These are phyloP conservation scores for Galagoides demidoff DNA, from an alignment of 2,797 vertebrate species.

Conservation along the genomic window DNA sequence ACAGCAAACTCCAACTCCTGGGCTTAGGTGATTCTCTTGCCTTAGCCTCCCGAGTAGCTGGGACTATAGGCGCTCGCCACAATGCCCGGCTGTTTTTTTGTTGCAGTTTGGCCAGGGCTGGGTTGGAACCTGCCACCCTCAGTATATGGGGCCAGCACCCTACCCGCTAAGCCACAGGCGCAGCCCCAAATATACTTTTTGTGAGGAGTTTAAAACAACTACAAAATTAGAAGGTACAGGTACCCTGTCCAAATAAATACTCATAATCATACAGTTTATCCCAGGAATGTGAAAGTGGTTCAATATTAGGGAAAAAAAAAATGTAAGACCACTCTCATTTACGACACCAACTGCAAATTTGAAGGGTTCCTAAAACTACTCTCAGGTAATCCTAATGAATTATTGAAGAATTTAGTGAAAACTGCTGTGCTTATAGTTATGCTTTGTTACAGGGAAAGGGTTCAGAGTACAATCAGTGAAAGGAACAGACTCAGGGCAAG, in stretches of 20 bases:
- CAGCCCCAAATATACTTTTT: background rate
- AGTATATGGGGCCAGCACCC: too few species aligned
- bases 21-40: too few species aligned
- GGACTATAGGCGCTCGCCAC: too few species aligned
- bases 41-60: too few species aligned
- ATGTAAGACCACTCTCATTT: background rate
- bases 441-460: background rate
- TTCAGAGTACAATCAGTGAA: conserved; percentile 4
- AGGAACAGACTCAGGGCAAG: background rate
- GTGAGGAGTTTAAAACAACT: background rate
- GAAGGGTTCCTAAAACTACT: background rate
- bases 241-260: background rate
- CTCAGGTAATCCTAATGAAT: background rate
- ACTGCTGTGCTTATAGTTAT: background rate
- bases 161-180: too few species aligned
- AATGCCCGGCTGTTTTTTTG: too few species aligned
- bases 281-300: background rate
- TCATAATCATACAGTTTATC: background rate
- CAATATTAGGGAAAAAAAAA: background rate
- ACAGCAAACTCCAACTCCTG: too few species aligned
- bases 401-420: background rate
- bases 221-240: background rate
- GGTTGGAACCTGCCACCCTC: too few species aligned
- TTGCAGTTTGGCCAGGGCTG: too few species aligned
- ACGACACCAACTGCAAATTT: background rate